Conservation (phyloP, 1,140 invertebrate species). For the Hesperophylax magnus region DNA sequence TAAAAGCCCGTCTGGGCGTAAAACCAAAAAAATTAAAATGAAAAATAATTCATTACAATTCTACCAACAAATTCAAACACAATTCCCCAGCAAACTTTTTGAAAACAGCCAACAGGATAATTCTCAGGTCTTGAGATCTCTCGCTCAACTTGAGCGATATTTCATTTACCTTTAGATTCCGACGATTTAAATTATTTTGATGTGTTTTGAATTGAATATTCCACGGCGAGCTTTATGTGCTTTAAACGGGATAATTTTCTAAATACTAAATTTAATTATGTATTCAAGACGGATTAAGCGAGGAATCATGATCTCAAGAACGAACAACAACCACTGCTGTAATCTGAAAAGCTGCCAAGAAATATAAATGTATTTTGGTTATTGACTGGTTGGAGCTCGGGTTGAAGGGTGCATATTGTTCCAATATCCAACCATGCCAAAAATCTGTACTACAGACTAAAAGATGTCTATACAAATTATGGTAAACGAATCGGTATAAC, state of each 20-base stretch:
- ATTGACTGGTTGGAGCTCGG: neutral
- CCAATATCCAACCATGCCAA: no score
- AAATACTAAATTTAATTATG: no score
- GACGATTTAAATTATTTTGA: neutral
- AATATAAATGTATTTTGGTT: neutral
- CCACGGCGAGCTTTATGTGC: neutral
- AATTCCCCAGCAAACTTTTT: no score
- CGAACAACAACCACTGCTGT: neutral
- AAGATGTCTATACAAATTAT: no score
- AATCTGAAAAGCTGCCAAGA: neutral
- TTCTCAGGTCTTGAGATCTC: neutral
- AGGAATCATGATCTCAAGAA: neutral
- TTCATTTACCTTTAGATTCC: neutral
- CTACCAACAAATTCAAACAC: no score
- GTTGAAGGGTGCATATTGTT: neutral
- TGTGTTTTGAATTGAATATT: neutral
- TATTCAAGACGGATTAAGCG: neutral
- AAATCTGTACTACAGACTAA: no score
- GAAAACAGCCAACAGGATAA: no score
- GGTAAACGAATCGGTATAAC: no score
- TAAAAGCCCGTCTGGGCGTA: no score
- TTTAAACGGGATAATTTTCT: no score
- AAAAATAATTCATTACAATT: no score
- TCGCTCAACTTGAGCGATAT: neutral
- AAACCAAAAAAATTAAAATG: no score